Evolutionary conservation across 30 jellyfish, hydroid and myxozoan species (phyloP).

Genomic region (Aurelia aurita complex sp. Pacific): DNA sequence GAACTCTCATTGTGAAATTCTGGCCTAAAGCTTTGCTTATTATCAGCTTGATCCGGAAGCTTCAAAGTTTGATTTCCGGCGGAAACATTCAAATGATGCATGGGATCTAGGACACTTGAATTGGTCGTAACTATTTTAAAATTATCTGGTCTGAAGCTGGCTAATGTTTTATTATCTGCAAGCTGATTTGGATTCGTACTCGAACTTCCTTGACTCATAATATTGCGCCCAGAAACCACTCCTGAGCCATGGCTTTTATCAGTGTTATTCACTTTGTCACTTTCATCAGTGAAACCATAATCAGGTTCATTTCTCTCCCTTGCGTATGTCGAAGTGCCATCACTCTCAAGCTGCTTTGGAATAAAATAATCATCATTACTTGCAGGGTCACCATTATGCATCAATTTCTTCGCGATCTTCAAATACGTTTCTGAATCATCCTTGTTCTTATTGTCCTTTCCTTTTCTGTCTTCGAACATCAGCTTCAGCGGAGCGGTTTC

Average conservation of each 20-base stretch:
- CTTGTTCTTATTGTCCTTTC: slow-evolving; percentile 46
- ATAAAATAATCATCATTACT: slow-evolving; percentile 21
- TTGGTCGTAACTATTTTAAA: neutral
- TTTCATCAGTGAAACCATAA: slow-evolving; percentile 65
- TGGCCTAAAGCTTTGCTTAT: too few species aligned
- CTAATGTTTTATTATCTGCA: too few species aligned
- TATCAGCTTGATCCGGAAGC: neutral
- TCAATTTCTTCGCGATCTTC: slow-evolving; percentile 55
- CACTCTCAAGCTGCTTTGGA: slow-evolving; percentile 55
- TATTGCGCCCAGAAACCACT: neutral
- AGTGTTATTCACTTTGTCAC: neutral
- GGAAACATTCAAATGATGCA: neutral
- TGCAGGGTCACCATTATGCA: slow-evolving; percentile 37
- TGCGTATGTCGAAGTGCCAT: slow-evolving; percentile 28
- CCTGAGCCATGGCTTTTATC: neutral
- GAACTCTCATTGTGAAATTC: too few species aligned
- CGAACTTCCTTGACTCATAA: neutral
- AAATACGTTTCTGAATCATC: slow-evolving; percentile 54
- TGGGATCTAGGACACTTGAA: slow-evolving; percentile 9
- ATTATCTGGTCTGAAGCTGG: neutral
- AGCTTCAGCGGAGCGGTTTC: neutral
- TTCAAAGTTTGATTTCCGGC: neutral
- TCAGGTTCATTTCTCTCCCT: slow-evolving; percentile 22
- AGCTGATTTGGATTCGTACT: too few species aligned
- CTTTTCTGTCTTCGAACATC: slow-evolving; percentile 68